Evolutionary conservation across 2,113 vertebrate species (phyloP), one percentile per base, ranked within the genome.

Genomic region (Drymodes brunneopygia): DNA sequence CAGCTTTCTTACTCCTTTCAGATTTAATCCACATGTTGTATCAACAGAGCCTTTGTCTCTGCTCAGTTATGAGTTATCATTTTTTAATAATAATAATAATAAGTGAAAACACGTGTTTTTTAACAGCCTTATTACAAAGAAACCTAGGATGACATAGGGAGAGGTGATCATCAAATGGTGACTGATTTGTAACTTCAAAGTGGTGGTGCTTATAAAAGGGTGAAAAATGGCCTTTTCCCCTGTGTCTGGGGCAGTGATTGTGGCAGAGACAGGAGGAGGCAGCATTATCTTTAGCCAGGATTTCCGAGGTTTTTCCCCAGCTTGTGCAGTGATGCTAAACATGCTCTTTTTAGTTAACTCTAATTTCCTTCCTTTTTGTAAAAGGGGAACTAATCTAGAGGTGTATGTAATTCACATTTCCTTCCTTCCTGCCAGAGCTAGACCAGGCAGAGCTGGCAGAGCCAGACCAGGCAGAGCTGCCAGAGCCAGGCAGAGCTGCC

Each of bases 11-110:
- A 96, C 92, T 96, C 83, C 51, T 92, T 92, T 96, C 81, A 81
- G 93, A 97, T 97, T 94, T 96, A 97, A 95, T 94, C 95, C 96
- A 94, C 92, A 94, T 95, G 94, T 91, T 96, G 28, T 92, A 93
- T 96, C 90, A 95, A 93, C 92, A 94, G 94, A 86, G 54, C 81
- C 92, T 93, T 96, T 96, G 94, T 95, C 58, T 92, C 67, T 42
- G 81, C 79, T 94, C 58, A 33, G 54, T 66, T 96, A 62, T 16
- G 54, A 77, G 62, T 94, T 95, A 75, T 57, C 69, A 61, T 79
- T 95, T 86, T 77, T 79, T 64, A 91, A 82, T 72, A 57, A 82
- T 53, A 74, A 73, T 57, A 35, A 77, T 82, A 92, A 75, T 44
- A 89, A 90, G 60, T 67, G 84, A 84, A 96, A 93, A 51, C 87